Base-by-base conservation (phyloP, 2,113 vertebrate genomes). In the Macrotus californicus region DNA sequence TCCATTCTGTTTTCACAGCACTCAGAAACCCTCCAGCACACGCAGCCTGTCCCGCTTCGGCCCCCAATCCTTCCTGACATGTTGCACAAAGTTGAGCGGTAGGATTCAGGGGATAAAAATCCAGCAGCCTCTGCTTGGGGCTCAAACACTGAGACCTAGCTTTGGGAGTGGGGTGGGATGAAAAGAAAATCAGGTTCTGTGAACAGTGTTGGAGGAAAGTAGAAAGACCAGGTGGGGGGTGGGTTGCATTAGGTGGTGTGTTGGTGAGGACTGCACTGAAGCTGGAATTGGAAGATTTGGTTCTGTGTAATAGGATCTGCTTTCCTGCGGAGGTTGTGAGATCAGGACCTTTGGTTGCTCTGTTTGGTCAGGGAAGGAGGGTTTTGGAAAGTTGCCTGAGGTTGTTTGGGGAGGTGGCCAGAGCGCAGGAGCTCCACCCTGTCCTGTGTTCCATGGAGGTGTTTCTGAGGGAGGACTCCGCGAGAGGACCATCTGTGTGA, bases 1-100 rank as follows among this genome's bases (percentile, higher is more conserved):
- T 31, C 3, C 4, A 24, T 92, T 52, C 66, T 89, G 50, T n/a
- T 97, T 90, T 73, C 67, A 19, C 48, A 41, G 54, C 9, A 18
- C 31, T 52, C 83, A 59, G 39, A 89, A 81, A 82, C 82, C 39
- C 48, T 29, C 50, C 66, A 26, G 14, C 54, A 31, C 10, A 19
- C 59, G 41, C 76, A 31, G 19, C 54, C 52, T 52, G 69, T 34
- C 46, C 26, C 12, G 1, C 8, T 36, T 76, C 41, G 3, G 2
- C 61, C 56, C 18, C 36, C 81, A 41, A 50, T 77, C 69, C 82
- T 89, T 64, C 50, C 39, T 66, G 87, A 24, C 41, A 14, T 26
- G 69, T 87, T n/a, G n/a, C 70, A 82, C 93, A 87, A 97, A 64
- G 81, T 46, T 43, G 75, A 94, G 75, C 52, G 43, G 29, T 31